Conservation (phyloP, 1,140 invertebrate genomes). For the Amphibalanus amphitrite region DNA sequence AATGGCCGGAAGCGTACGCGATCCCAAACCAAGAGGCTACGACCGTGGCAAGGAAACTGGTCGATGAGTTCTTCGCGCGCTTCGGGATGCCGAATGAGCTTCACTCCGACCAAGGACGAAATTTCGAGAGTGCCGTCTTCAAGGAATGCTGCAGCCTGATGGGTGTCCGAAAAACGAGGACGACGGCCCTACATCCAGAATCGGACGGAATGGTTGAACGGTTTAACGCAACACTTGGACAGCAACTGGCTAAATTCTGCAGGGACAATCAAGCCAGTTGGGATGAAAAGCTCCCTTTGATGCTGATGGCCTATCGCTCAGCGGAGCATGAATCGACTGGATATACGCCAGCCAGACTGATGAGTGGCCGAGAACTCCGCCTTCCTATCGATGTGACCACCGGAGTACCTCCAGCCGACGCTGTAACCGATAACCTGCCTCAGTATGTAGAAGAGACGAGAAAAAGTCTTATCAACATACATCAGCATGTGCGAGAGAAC, state of each 20-base stretch:
- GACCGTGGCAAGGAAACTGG: not conserved
- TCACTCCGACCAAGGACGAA: slow-evolving; percentile 2
- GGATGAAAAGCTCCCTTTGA: not conserved
- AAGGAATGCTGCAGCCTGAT: not conserved
- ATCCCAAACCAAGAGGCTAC: not conserved
- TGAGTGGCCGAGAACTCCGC: not conserved
- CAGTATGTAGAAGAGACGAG: not conserved
- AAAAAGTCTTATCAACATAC: not conserved
- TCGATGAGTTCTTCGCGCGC: not conserved
- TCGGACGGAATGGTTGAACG: not conserved
- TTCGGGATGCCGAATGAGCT: not conserved
- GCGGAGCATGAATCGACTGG: not conserved
- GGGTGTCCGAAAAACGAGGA: not conserved
- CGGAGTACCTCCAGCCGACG: not conserved
- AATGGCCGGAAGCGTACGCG: not conserved
- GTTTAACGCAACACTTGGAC: not conserved
- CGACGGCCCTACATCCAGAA: not conserved
- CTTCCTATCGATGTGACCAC: not conserved
- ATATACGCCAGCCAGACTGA: not conserved
- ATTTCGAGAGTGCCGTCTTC: not conserved
- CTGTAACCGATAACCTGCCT: not conserved
- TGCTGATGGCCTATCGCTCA: not conserved
- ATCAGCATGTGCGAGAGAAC: not conserved
- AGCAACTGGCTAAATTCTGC: not conserved
- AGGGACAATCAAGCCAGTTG: not conserved